Percentiles rank a stretch among this genome's conserved stretches.
Evolutionary conservation across 2,113 vertebrate genomes (phyloP).

Genomic region (Corythornis vintsioides): DNA sequence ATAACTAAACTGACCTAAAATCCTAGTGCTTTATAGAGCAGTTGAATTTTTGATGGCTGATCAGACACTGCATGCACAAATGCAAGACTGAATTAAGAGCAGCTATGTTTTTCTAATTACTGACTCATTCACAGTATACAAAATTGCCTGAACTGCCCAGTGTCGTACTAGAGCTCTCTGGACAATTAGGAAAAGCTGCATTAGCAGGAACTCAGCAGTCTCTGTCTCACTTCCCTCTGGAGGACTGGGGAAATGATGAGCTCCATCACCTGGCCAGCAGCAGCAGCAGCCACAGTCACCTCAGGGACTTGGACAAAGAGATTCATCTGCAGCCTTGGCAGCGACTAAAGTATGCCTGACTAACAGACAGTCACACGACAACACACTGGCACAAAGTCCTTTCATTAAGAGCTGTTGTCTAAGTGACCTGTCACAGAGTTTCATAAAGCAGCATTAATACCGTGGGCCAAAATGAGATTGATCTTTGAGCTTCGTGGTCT

Average conservation of each 20-base stretch:
- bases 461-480: constrained; percentile 80
- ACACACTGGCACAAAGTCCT: constrained; percentile 70
- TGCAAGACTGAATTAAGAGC: neutral
- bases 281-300: constrained; percentile 65
- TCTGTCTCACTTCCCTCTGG: constrained; percentile 54
- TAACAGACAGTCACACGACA: constrained; percentile 63
- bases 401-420: constrained; percentile 74
- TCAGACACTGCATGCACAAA: neutral
- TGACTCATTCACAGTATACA: neutral
- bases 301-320: constrained; percentile 70
- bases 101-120: constrained; percentile 22
- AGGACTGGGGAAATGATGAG: constrained; percentile 64
- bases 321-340: constrained; percentile 70
- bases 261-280: constrained; percentile 74
- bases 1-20: constrained; percentile 37
- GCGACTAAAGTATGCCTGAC: constrained; percentile 49
- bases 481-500: constrained; percentile 83
- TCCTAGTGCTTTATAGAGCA: neutral
- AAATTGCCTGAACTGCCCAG: constrained; percentile 22
- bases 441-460: constrained; percentile 80
- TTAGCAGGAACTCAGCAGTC: constrained; percentile 69
- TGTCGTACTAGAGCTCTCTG: constrained; percentile 44
- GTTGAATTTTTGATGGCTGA: neutral
- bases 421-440: constrained; percentile 78
- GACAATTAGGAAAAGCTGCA: constrained; percentile 66